Percentiles rank a stretch among this genome's conserved stretches.
Evolutionary conservation across 2,797 vertebrate genomes (phyloP).

Genomic region (Pyrocephalus nanus): DNA sequence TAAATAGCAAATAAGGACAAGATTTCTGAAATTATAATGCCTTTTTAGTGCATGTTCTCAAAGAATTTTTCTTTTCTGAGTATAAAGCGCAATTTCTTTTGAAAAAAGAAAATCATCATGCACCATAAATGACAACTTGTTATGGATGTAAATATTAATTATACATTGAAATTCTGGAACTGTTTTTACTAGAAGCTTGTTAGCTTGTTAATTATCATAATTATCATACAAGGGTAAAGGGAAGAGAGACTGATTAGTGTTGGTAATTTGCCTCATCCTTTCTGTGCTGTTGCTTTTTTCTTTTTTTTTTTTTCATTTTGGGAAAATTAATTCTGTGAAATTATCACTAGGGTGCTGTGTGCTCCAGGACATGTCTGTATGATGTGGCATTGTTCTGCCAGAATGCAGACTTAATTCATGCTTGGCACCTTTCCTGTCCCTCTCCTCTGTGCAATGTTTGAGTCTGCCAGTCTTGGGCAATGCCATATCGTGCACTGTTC

Average conservation of each 20-base stretch:
- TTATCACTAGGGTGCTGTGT: conserved; percentile 60
- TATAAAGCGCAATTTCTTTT: background rate
- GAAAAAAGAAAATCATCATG: conserved; percentile 52
- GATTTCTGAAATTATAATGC: conserved; percentile 24
- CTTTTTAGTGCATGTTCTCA: background rate
- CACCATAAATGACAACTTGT: conserved; percentile 69
- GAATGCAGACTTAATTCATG: conserved; percentile 52
- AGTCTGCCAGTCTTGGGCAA: conserved; percentile 1
- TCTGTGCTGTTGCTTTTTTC: conserved; percentile 52
- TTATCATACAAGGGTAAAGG: conserved; percentile 72
- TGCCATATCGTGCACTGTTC: fast-evolving
- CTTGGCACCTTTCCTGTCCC: conserved; percentile 57
- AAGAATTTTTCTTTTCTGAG: conserved; percentile 38
- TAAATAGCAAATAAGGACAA: conserved; percentile 23
- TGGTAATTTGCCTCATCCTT: conserved; percentile 70
- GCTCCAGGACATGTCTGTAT: conserved; percentile 37
- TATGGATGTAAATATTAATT: conserved; percentile 77
- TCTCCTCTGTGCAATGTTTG: background rate
- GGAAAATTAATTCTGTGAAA: conserved; percentile 69
- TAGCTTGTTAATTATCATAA: conserved; percentile 76
- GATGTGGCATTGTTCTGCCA: conserved; percentile 27
- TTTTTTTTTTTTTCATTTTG: conserved; percentile 46
- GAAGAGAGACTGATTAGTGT: conserved; percentile 67
- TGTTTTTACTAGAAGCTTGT: conserved; percentile 75
- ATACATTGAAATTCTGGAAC: conserved; percentile 74